Conservation (phyloP, 1,140 invertebrate genomes). For the Aphis gossypii region DNA sequence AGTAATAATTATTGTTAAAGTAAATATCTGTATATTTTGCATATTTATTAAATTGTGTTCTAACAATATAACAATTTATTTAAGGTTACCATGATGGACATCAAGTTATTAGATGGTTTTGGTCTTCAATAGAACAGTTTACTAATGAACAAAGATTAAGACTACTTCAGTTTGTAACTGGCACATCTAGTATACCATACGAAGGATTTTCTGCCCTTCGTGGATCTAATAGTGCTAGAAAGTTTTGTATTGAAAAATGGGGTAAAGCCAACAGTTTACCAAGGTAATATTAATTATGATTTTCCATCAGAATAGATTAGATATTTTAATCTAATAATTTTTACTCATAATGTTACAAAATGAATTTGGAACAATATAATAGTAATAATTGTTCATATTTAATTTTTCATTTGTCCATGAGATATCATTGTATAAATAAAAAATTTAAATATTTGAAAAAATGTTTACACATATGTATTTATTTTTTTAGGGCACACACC, state of each 20-base stretch:
- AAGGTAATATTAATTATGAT: constrained; percentile 67
- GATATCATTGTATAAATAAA: too few species aligned
- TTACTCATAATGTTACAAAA: background rate
- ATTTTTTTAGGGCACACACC: constrained; percentile 82
- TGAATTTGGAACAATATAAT: background rate
- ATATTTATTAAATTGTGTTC: background rate
- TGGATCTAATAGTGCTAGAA: constrained; percentile 92
- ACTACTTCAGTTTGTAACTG: constrained; percentile 95
- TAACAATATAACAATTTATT: constrained; percentile 49
- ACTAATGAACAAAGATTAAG: constrained; percentile 92
- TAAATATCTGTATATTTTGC: background rate
- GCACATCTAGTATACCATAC: constrained; percentile 95
- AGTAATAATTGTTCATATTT: background rate
- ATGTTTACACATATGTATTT: constrained; percentile 58
- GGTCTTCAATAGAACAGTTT: constrained; percentile 90
- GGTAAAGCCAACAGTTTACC: constrained; percentile 93
- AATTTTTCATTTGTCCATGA: background rate
- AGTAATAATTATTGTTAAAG: too few species aligned
- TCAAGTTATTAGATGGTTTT: constrained; percentile 95
- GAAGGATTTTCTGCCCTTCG: constrained; percentile 94
- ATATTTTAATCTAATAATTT: background rate
- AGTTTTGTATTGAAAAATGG: constrained; percentile 99
- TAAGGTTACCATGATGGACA: constrained; percentile 92
- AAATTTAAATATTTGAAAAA: background rate
- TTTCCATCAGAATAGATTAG: background rate